Evolutionary conservation across 2,113 vertebrate species (phyloP).

Genomic region (Paralichthys olivaceus): DNA sequence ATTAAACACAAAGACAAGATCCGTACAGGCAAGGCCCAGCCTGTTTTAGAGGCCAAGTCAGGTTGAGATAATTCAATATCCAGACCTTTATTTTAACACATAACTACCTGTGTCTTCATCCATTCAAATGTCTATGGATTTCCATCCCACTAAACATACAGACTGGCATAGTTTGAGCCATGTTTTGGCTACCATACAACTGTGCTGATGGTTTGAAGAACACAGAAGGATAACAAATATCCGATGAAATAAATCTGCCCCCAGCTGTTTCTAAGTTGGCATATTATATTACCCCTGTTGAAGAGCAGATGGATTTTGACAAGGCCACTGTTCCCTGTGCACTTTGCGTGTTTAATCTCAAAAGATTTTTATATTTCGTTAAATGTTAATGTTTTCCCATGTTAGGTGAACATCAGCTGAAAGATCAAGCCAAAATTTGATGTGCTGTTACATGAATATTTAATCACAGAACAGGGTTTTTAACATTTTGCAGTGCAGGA

Average conservation of each 20-base stretch:
- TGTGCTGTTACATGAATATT: conserved; percentile 8
- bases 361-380: conserved; percentile 44
- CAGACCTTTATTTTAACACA: background rate
- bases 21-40: background rate
- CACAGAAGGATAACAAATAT: conserved; percentile 26
- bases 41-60: conserved; percentile 1
- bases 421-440: conserved; percentile 19
- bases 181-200: conserved; percentile 47
- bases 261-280: conserved; percentile 64
- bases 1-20: background rate
- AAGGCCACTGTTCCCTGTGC: conserved; percentile 27
- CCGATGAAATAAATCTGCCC: conserved; percentile 45
- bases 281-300: conserved; percentile 60
- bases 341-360: conserved; percentile 40
- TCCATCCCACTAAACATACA: background rate
- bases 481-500: conserved; percentile 5
- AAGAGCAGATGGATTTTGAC: conserved; percentile 59
- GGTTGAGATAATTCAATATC: background rate
- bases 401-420: conserved; percentile 19
- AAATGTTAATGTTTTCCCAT: conserved; percentile 37
- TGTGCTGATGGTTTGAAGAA: conserved; percentile 19
- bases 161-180: conserved; percentile 10
- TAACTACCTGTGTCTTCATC: background rate
- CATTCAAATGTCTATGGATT: background rate
- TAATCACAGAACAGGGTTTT: conserved; percentile 25